Conservation (phyloP, 2,113 vertebrate genomes). For the Nothobranchius kuhntae region DNA sequence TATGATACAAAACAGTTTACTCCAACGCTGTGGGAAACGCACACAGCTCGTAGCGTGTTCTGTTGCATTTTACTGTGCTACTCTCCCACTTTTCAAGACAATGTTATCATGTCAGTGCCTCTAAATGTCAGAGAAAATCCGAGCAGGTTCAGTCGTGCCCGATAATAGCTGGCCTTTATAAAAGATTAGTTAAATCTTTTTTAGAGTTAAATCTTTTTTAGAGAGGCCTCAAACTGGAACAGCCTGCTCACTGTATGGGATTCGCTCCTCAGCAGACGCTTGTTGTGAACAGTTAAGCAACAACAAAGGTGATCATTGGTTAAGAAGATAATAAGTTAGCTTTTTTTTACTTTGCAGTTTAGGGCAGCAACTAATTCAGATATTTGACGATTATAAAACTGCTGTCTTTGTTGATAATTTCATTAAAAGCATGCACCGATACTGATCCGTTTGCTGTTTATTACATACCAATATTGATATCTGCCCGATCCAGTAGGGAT, state of each 20-base stretch:
- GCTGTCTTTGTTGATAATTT: not conserved
- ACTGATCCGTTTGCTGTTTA: too few relatives aligned
- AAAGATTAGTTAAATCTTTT: slow-evolving; percentile 29
- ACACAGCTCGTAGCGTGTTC: slow-evolving; percentile 24
- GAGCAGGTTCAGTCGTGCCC: slow-evolving; percentile 46
- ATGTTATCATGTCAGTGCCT: slow-evolving; percentile 25
- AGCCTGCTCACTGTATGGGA: not conserved
- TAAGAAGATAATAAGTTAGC: not conserved
- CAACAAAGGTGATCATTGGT: not conserved
- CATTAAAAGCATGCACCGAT: not conserved
- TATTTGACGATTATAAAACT: not conserved
- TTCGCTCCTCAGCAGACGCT: not conserved
- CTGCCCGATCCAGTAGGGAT: too few relatives aligned
- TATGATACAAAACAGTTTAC: slow-evolving; percentile 40
- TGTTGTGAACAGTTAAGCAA: not conserved
- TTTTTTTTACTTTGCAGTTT: not conserved
- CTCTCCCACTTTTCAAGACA: slow-evolving; percentile 10
- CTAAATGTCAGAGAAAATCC: slow-evolving; percentile 31
- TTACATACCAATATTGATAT: too few relatives aligned
- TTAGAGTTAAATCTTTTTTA: slow-evolving; percentile 17
- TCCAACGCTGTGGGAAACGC: slow-evolving; percentile 39
- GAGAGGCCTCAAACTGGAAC: slow-evolving; percentile 18
- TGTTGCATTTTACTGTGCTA: slow-evolving; percentile 28
- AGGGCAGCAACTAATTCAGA: not conserved
- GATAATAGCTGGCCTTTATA: slow-evolving; percentile 42